phyloP scores from a whole-genome alignment of 2,888 invertebrate genomes.

The Steinernema scapterisci region DNA sequence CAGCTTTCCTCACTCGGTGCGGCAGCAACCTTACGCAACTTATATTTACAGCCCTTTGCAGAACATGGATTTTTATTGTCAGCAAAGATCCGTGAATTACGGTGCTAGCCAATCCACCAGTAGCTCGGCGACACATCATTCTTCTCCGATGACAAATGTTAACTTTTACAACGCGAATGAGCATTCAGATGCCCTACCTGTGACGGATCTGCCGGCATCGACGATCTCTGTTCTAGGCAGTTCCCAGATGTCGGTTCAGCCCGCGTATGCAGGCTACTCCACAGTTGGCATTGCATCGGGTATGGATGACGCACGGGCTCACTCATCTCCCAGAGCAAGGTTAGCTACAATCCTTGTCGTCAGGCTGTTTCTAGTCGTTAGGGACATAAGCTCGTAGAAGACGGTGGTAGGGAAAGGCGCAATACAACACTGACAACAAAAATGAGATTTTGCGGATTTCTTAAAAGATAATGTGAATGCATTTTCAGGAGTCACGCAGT shows the following conservation, averaged over 20 bases:
- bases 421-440: no score
- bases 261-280: not conserved
- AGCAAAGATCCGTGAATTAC: not conserved
- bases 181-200: not conserved
- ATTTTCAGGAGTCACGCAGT: constrained; percentile 36
- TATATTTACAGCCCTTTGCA: constrained; percentile 7
- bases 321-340: constrained; percentile 15
- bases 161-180: not conserved
- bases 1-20: constrained; percentile 21
- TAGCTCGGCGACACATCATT: constrained; percentile 6
- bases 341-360: not conserved
- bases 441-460: no score
- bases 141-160: not conserved
- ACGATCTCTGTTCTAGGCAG: constrained; percentile 5
- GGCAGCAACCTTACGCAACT: not conserved
- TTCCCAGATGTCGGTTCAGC: not conserved
- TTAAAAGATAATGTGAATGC: no score
- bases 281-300: constrained; percentile 1
- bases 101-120: not conserved
- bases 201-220: not conserved
- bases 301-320: not conserved
- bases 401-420: no score
- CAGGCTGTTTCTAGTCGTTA: not conserved
- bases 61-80: not conserved
- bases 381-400: no score